Evolutionary conservation across 2,113 vertebrate genomes (phyloP), one percentile per base, ranked within the genome.

Genomic region (Oostethus manadensis): DNA sequence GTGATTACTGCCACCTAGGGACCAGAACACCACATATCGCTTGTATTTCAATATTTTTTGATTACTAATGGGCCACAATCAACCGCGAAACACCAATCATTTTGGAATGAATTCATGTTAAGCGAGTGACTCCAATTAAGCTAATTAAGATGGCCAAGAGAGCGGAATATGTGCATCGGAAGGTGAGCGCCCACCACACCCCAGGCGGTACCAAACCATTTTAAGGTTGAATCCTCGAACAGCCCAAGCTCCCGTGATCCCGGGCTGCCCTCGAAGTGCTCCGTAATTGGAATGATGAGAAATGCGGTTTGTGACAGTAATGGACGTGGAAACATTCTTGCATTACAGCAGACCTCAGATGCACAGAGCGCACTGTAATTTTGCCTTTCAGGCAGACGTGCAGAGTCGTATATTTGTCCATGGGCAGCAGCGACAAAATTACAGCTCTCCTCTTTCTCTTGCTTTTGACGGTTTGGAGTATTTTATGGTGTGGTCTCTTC

Each of bases 321-420:
- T 74, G 71, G 68, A 82, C 40, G 56, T 18, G 68, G 58, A 64
- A 69, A 62, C 60, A 68, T 75, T 83, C 68, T 73, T 71, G 65
- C 54, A 35, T 73, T 78, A 48, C 63, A 61, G 43, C 9, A 73
- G 79, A 77, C 81, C 75, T 74, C 64, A 56, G 48, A 76, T 74
- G 66, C 66, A 58, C 10, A 45, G 69, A 58, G 68, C 21, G 70
- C 67, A 66, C 74, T 82, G 67, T 87, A 78, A 86, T 88, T 87
- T 82, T 74, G 83, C 82, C 78, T 82, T 73, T 58, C 73, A 78
- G 21, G 78, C 60, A 84, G 80, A 81, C 63, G 68, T 79, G 80
- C 59, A 71, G 51, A 77, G 76, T 85, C 78, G 64, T 80, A 84
- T 75, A 86, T 83, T 86, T 87, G 78, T 81, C 75, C 56, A 81